These are phyloP conservation scores for Ceyx melanurus DNA, from an alignment of 2,113 vertebrate species.

Conservation along the genomic window DNA sequence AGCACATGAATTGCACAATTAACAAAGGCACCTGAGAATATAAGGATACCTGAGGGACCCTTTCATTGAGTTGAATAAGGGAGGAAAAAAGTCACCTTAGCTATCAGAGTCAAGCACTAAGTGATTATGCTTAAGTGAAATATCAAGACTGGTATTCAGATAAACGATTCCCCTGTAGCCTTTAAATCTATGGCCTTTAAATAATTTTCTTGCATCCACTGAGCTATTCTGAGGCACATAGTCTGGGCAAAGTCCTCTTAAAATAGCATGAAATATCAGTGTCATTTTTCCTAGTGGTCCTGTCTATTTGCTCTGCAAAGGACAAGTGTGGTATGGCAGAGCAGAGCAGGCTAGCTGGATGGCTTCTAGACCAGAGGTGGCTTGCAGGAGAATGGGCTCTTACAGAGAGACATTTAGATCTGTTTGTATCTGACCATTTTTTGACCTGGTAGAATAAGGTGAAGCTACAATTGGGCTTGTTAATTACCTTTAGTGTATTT, in stretches of 20 bases:
- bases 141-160: conserved; percentile 35
- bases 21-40: background rate
- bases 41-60: background rate
- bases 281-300: background rate
- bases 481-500: background rate
- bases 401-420: background rate
- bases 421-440: background rate
- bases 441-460: background rate
- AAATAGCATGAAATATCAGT: background rate
- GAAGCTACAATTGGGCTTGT: background rate
- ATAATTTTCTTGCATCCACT: background rate
- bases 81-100: conserved; percentile 52
- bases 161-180: background rate
- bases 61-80: background rate
- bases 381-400: background rate
- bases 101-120: conserved; percentile 13
- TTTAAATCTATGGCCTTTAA: conserved; percentile 36
- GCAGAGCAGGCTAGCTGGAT: background rate
- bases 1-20: background rate
- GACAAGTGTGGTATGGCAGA: background rate
- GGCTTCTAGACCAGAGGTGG: background rate
- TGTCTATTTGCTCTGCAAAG: background rate
- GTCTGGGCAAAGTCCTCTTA: background rate
- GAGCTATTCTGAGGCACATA: background rate
- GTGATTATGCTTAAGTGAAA: conserved; percentile 42